Evolutionary conservation across 2,888 invertebrate species (phyloP).

Genomic region (Iphiclides podalirius): DNA sequence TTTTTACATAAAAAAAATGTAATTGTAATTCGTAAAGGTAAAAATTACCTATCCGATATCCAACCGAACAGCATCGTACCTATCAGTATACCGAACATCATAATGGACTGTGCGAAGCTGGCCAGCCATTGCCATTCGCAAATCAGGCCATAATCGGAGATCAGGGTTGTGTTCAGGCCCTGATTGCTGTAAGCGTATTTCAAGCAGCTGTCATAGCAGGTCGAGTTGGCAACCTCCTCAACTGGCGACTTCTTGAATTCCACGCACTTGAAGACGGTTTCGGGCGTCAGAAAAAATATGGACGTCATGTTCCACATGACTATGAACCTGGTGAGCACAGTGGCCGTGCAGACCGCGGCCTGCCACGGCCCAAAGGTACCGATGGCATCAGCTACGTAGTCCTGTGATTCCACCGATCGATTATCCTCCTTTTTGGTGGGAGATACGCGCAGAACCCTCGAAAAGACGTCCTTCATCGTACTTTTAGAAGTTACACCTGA

Average conservation of each 20-base stretch:
- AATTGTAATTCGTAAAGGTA: no score
- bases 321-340: constrained; percentile 36
- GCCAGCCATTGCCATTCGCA: constrained; percentile 51
- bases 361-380: constrained; percentile 53
- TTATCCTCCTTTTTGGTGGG: constrained; percentile 13
- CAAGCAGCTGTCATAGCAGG: constrained; percentile 47
- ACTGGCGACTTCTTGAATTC: constrained; percentile 35
- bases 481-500: not conserved
- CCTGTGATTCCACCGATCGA: constrained; percentile 34
- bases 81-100: constrained; percentile 50
- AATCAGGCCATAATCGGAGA: constrained; percentile 47
- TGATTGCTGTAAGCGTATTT: constrained; percentile 41
- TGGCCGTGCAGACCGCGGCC: constrained; percentile 33
- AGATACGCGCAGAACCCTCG: not conserved
- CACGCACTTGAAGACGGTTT: constrained; percentile 44
- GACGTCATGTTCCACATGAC: constrained; percentile 44
- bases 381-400: constrained; percentile 50
- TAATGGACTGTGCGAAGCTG: constrained; percentile 46
- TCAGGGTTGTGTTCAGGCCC: constrained; percentile 42
- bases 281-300: constrained; percentile 47
- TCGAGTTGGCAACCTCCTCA: constrained; percentile 36
- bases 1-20: no score
- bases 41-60: constrained; percentile 57
- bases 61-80: constrained; percentile 50
- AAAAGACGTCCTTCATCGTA: constrained; percentile 14